phyloP scores from a whole-genome alignment of 2,797 vertebrate genomes.

The Melopsittacus undulatus region DNA sequence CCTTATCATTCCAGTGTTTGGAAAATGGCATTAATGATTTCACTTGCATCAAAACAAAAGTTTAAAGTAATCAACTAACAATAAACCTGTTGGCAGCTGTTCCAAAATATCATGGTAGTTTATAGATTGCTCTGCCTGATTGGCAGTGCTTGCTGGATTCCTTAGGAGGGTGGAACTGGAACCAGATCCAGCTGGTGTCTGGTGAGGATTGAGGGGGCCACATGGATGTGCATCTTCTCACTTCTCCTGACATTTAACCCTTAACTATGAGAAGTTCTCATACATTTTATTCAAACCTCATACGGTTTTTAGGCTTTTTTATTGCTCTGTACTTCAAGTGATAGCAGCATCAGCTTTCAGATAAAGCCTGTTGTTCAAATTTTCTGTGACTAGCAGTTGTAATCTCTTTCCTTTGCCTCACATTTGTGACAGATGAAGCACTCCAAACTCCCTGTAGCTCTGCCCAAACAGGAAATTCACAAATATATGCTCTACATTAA shows the following conservation, averaged over 20 bases:
- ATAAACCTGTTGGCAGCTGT: conserved; percentile 24
- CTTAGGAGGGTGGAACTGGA: conserved; percentile 35
- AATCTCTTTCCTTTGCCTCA: neutral
- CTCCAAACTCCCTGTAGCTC: neutral
- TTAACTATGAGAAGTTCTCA: neutral
- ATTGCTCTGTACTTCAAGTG: neutral
- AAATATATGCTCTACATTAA: neutral
- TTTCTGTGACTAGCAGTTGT: neutral
- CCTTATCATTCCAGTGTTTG: neutral
- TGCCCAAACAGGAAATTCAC: neutral
- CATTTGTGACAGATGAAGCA: neutral
- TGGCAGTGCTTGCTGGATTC: conserved; percentile 14
- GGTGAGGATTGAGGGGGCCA: neutral
- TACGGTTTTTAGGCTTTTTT: neutral
- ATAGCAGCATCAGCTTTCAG: neutral
- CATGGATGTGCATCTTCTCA: neutral
- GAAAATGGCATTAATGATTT: conserved; percentile 45
- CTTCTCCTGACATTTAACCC: neutral
- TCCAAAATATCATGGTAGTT: neutral
- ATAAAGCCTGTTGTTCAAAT: neutral
- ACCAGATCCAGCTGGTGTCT: neutral
- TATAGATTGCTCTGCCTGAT: conserved; percentile 13
- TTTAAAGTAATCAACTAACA: conserved; percentile 30
- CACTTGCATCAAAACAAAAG: conserved; percentile 32
- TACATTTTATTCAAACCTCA: neutral